Base-by-base conservation (phyloP, 2,113 vertebrate species). In the Callipepla squamata region DNA sequence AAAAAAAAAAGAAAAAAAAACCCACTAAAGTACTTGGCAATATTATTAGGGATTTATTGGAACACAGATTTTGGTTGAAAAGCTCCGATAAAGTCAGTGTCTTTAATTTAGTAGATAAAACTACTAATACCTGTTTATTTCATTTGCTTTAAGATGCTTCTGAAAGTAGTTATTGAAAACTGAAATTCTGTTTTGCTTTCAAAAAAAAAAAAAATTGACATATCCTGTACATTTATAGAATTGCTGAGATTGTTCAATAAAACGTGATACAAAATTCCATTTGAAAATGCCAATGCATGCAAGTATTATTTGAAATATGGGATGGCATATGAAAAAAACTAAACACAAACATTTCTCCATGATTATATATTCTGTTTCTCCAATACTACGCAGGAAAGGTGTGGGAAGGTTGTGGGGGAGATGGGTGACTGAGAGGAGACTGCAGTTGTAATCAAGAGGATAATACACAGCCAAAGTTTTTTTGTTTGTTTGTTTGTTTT, bases 181-280 rank as follows among this genome's bases (percentile, higher is more conserved):
- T 62, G 62, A 89, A 95, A 94, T 89, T 90, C 50, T 87, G 13
- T 12, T 89, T 80, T 89, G 51, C n/a, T 91, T 87, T 90, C 59
- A 85, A 63, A 80, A 48, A 50, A 55, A 53, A 50, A 55, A 32
- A 55, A 32, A 57, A 90, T n/a, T 80, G 72, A 85, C 22, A 42
- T n/a, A 83, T 77, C 57, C 72, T 85, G 81, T 74, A 70, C 9
- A 6, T 90, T 91, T 91, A 74, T 76, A 85, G 50, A 92, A 91
- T 12, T 92, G 38, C 59, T 83, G 76, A 89, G 92, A 67, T 34
- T 85, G 47, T 72, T 89, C 68, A 87, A 74, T 72, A 89, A 85
- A 91, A 91, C 26, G 16, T 23, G 75, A 87, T 83, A 57, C 55
- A 93, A 91, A 95, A 94, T 94, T 92, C 91, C 76, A 91, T 55